Conservation (phyloP, 2,888 invertebrate genomes). For the Blastobasis lacticolella region DNA sequence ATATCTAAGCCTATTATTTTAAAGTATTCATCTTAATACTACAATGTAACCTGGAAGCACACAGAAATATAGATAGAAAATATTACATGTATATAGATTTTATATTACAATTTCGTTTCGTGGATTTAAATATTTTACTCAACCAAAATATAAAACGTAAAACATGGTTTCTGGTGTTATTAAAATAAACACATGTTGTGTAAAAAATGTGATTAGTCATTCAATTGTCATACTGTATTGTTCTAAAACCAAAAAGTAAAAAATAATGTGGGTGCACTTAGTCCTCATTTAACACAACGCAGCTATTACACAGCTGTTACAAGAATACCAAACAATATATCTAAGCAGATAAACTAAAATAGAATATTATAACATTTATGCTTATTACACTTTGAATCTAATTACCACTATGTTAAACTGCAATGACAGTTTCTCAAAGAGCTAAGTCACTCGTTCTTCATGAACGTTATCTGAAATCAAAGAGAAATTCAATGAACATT, state of each 20-base stretch:
- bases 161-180: neutral
- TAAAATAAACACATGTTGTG: neutral
- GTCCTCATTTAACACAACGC: too few species aligned
- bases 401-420: too few species aligned
- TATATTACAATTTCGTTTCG: constrained; percentile 17
- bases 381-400: too few species aligned
- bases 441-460: neutral
- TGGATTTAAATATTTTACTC: neutral
- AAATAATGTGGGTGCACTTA: too few species aligned
- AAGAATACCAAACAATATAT: too few species aligned
- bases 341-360: too few species aligned
- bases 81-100: constrained; percentile 7
- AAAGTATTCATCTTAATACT: constrained; percentile 30
- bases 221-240: too few species aligned
- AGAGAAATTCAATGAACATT: neutral
- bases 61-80: constrained; percentile 54
- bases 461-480: neutral
- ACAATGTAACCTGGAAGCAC: constrained; percentile 67
- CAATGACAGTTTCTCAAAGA: neutral
- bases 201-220: too few species aligned
- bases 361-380: too few species aligned
- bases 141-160: neutral
- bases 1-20: neutral
- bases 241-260: too few species aligned
- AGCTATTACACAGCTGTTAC: too few species aligned